phyloP scores from a whole-genome alignment of 2,797 vertebrate genomes.

The Muscicapa striata region DNA sequence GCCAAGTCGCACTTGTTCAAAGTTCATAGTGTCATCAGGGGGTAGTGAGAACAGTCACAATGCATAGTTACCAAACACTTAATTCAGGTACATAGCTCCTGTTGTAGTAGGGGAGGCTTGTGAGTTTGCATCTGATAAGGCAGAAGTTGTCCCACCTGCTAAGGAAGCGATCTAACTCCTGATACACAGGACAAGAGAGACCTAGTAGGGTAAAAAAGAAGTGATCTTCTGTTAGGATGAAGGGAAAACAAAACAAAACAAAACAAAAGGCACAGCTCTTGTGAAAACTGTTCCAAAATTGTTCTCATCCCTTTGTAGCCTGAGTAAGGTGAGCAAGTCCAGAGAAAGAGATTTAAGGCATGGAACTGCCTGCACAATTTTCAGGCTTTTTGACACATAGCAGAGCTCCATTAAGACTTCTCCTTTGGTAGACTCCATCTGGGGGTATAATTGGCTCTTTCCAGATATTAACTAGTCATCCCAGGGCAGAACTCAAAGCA shows the following conservation, averaged over 20 bases:
- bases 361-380: background rate
- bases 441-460: background rate
- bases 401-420: background rate
- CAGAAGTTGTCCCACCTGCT: background rate
- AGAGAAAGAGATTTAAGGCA: background rate
- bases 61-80: background rate
- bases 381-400: background rate
- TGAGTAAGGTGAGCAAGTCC: background rate
- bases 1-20: rapidly evolving
- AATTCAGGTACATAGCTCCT: background rate
- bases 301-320: background rate
- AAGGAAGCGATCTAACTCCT: background rate
- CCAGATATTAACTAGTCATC: background rate
- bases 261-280: background rate
- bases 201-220: background rate
- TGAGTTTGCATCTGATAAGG: background rate
- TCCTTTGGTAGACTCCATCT: background rate
- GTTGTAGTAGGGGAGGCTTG: background rate
- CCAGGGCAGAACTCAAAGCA: background rate
- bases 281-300: background rate
- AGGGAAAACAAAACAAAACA: background rate
- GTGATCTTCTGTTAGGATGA: background rate
- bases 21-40: background rate
- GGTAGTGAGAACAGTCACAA: background rate
- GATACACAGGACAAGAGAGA: background rate